phyloP scores from a whole-genome alignment of 2,113 vertebrate genomes.

The Thamnaconus septentrionalis region DNA sequence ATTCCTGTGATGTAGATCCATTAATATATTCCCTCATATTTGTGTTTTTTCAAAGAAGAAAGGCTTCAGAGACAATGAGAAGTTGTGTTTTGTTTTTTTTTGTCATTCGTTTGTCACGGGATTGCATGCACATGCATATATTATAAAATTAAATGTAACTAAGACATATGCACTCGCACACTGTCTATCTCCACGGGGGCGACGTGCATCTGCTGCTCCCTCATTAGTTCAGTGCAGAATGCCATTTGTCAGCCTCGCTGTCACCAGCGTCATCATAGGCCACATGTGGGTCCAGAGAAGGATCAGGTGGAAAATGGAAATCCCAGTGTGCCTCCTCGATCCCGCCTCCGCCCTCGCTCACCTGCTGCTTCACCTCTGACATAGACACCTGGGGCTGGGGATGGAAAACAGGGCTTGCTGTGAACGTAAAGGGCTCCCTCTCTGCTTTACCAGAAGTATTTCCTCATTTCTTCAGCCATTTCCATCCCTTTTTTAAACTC shows the following conservation, averaged over 20 bases:
- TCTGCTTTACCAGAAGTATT: too few relatives aligned
- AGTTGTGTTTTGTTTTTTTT: neutral
- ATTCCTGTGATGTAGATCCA: too few relatives aligned
- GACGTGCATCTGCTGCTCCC: constrained; percentile 50
- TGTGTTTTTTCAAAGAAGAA: neutral
- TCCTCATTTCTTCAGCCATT: too few relatives aligned
- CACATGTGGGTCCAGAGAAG: constrained; percentile 44
- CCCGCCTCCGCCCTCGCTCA: constrained; percentile 32
- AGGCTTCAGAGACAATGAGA: neutral
- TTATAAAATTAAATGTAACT: constrained; percentile 28
- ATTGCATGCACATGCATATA: constrained; percentile 19
- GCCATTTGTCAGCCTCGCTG: constrained; percentile 42
- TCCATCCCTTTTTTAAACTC: too few relatives aligned
- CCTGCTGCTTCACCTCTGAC: constrained; percentile 56
- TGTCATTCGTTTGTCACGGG: constrained; percentile 7
- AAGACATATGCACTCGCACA: constrained; percentile 7
- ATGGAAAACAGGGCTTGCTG: constrained; percentile 10
- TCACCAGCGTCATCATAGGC: constrained; percentile 27
- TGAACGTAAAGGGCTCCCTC: too few relatives aligned
- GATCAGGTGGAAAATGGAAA: constrained; percentile 51
- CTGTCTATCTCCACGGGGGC: constrained; percentile 22
- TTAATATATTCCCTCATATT: too few relatives aligned
- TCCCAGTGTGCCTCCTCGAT: constrained; percentile 47
- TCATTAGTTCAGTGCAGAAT: constrained; percentile 47
- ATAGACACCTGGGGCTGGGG: constrained; percentile 34